Conservation (phyloP, 2,797 vertebrate species). For the Gambusia yucatana region DNA sequence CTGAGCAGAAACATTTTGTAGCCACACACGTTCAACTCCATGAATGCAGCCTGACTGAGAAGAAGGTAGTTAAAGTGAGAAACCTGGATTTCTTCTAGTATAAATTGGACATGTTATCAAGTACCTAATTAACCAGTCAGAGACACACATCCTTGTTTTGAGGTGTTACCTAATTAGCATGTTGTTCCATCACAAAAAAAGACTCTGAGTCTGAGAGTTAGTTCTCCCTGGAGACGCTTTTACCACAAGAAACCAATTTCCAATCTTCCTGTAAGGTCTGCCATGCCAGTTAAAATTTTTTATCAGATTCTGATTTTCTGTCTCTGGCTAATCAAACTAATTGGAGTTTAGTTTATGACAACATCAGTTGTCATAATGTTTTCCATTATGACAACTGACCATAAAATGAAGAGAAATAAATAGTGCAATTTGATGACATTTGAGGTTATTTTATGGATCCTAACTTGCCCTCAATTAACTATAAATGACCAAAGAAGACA, state of each 20-base stretch:
- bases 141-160: not conserved
- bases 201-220: no score
- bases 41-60: not conserved
- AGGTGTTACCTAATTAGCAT: not conserved
- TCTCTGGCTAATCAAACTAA: not conserved
- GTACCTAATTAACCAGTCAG: not conserved
- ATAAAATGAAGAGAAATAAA: no score
- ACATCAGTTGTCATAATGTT: no score
- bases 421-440: not conserved
- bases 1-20: not conserved
- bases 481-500: not conserved
- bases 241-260: not conserved
- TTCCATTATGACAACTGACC: no score
- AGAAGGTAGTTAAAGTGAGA: not conserved
- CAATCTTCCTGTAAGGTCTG: not conserved
- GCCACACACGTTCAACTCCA: not conserved
- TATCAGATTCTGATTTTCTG: not conserved
- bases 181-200: not conserved
- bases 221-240: not conserved
- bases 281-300: not conserved
- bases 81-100: not conserved
- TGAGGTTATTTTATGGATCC: not conserved
- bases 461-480: not conserved
- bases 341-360: not conserved
- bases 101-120: not conserved